These are phyloP conservation scores for Sarcophaga rosellei DNA, from an alignment of 2,888 invertebrate genomes.

Conservation along the genomic window DNA sequence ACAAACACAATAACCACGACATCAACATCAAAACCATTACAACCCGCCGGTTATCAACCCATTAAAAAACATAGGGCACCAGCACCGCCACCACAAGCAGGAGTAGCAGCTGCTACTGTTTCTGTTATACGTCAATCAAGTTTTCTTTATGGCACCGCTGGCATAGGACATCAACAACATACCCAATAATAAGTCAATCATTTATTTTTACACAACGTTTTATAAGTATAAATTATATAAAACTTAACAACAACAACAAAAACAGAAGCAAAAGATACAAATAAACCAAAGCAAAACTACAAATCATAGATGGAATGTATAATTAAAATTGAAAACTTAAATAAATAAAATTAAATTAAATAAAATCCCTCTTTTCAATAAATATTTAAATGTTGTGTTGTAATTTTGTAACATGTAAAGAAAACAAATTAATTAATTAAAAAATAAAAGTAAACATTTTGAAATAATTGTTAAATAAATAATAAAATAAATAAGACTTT, in stretches of 20 bases:
- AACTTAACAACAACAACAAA: background rate
- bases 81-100: slow-evolving; percentile 78
- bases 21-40: slow-evolving; percentile 69
- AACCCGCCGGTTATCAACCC: slow-evolving; percentile 74
- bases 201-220: background rate
- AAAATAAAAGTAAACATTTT: background rate
- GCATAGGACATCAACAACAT: slow-evolving; percentile 68
- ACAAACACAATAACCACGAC: slow-evolving; percentile 69
- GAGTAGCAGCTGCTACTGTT: slow-evolving; percentile 78
- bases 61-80: slow-evolving; percentile 77
- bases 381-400: slow-evolving; percentile 32
- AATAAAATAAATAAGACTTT: slow-evolving; percentile 37
- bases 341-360: background rate
- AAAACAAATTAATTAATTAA: slow-evolving; percentile 5
- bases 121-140: slow-evolving; percentile 78
- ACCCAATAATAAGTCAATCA: slow-evolving; percentile 51
- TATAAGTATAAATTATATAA: background rate
- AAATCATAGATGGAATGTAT: slow-evolving; percentile 18
- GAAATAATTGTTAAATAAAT: slow-evolving; percentile 41
- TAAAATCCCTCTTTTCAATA: background rate
- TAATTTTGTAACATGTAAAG: slow-evolving; percentile 45
- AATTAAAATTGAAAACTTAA: background rate
- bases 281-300: background rate
- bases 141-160: slow-evolving; percentile 75
- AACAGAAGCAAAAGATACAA: background rate